A percentile compares a stretch with the other conserved stretches of the same genome.
Evolutionary conservation across 2,113 vertebrate species (phyloP).

Genomic region (Corapipo altera): DNA sequence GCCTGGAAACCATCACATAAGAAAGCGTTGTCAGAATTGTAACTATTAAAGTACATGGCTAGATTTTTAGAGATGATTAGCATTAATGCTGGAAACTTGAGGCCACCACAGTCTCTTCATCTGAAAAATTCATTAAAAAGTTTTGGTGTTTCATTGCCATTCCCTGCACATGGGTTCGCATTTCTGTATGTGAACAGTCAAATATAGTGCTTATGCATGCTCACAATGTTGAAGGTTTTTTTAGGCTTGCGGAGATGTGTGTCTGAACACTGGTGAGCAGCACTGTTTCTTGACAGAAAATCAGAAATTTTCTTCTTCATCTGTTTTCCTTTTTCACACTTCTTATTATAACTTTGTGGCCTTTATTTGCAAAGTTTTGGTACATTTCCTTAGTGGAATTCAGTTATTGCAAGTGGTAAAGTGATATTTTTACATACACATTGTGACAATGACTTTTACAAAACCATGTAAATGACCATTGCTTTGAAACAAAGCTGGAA

Average conservation of each 20-base stretch:
- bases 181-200: background rate
- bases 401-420: background rate
- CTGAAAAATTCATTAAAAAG: background rate
- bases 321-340: constrained; percentile 26
- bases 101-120: background rate
- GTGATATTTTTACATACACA: background rate
- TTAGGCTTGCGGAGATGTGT: background rate
- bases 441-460: background rate
- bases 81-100: background rate
- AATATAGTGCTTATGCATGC: background rate
- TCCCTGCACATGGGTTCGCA: background rate
- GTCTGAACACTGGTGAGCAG: background rate
- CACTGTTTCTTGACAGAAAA: background rate
- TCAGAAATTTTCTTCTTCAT: constrained; percentile 32
- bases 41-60: background rate
- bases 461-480: background rate
- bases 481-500: background rate
- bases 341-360: background rate
- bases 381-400: background rate
- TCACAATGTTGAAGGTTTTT: background rate
- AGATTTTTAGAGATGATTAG: background rate
- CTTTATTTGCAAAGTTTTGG: constrained; percentile 10
- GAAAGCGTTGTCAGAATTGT: background rate
- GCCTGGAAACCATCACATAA: background rate
- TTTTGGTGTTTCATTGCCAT: background rate